Conservation (phyloP, 2,797 vertebrate species). For the Percopsis omiscomaycus region DNA sequence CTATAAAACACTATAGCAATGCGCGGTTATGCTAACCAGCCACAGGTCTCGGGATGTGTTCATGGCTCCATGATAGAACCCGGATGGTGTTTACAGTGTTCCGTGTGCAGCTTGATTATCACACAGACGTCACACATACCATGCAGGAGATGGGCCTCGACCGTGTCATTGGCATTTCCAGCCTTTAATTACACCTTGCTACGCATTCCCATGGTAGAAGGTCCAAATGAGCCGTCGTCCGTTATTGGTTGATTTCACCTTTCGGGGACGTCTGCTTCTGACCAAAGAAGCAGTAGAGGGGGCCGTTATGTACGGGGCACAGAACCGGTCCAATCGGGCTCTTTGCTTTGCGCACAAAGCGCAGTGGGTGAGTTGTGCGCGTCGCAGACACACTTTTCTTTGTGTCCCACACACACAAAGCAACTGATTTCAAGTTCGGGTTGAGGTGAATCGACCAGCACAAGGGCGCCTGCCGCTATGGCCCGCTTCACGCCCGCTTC, state of each 20-base stretch:
- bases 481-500: too few relatives aligned
- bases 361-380: too few relatives aligned
- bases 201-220: slow-evolving; percentile 54
- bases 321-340: slow-evolving; percentile 28
- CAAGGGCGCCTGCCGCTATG: too few relatives aligned
- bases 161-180: slow-evolving; percentile 71
- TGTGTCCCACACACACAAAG: too few relatives aligned
- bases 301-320: slow-evolving; percentile 42
- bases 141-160: slow-evolving; percentile 57
- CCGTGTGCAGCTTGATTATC: slow-evolving; percentile 24
- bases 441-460: too few relatives aligned
- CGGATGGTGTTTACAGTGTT: slow-evolving; percentile 15
- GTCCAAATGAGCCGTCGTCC: slow-evolving; percentile 74
- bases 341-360: slow-evolving; percentile 1
- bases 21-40: slow-evolving; percentile 35
- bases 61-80: slow-evolving; percentile 11
- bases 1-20: slow-evolving; percentile 3
- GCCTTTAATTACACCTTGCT: slow-evolving; percentile 42
- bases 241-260: slow-evolving; percentile 74
- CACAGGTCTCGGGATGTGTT: not conserved
- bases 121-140: slow-evolving; percentile 60
- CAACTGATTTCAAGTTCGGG: too few relatives aligned
- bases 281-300: slow-evolving; percentile 16
- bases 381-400: too few relatives aligned
- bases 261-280: slow-evolving; percentile 56